A percentile compares a stretch with the other conserved stretches of the same genome.
These are phyloP conservation scores for Hippocampus kuda DNA, from an alignment of 2,797 vertebrate species.

Conservation along the genomic window DNA sequence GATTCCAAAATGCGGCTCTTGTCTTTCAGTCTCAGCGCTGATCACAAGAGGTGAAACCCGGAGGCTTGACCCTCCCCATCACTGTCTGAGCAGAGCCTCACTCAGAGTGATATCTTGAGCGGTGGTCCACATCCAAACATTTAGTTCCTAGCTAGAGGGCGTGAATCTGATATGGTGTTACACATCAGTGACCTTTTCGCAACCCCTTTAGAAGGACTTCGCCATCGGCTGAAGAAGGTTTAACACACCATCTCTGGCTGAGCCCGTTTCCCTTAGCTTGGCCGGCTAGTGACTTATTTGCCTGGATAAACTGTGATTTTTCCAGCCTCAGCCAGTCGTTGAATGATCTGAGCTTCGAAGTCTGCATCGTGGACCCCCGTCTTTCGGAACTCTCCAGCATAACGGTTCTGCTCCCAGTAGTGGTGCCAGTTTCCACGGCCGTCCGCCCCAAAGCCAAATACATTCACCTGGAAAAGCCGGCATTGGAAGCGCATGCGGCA, in stretches of 20 bases:
- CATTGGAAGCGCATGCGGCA: not conserved
- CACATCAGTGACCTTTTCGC: not conserved
- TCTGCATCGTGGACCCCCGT: constrained; percentile 95
- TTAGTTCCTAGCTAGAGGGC: not conserved
- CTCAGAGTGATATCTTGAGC: not conserved
- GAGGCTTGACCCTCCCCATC: not conserved
- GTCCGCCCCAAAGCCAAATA: constrained; percentile 96
- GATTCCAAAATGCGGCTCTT: not conserved
- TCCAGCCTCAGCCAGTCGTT: constrained; percentile 79
- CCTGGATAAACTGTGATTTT: constrained; percentile 91
- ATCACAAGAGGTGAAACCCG: not conserved
- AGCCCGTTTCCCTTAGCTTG: constrained; percentile 6
- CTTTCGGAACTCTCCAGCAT: constrained; percentile 94
- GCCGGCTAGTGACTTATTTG: constrained; percentile 51
- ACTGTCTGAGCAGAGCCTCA: not conserved
- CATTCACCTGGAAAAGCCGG: constrained; percentile 75
- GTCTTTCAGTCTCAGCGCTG: not conserved
- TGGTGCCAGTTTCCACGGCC: constrained; percentile 97
- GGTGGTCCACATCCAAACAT: not conserved
- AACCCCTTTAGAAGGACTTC: not conserved
- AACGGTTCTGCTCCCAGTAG: constrained; percentile 99
- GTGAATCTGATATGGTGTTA: not conserved
- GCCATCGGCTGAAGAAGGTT: not conserved
- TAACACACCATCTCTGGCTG: not conserved
- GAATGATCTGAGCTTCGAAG: constrained; percentile 90